Percentiles rank a stretch among this genome's conserved stretches.
Evolutionary conservation across 2,113 vertebrate species (phyloP).

Genomic region (Hyperoodon ampullatus): DNA sequence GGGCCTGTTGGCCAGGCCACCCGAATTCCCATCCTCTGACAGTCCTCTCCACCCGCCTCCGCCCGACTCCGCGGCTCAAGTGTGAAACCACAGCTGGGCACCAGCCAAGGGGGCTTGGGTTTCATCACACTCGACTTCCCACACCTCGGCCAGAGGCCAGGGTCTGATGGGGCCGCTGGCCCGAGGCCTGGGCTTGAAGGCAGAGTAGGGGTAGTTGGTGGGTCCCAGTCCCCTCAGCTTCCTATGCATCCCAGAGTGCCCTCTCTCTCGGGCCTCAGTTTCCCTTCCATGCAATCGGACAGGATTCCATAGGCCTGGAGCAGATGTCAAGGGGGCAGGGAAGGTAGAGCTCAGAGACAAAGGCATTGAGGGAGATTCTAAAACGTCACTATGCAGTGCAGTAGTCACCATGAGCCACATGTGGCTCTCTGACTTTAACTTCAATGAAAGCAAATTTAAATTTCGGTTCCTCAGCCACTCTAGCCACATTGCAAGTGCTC

Average conservation of each 20-base stretch:
- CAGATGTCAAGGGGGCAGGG: not conserved
- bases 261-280: not conserved
- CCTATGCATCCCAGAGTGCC: not conserved
- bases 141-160: slow-evolving; percentile 63
- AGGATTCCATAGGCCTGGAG: not conserved
- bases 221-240: not conserved
- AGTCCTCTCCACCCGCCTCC: slow-evolving; percentile 49
- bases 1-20: slow-evolving; percentile 49
- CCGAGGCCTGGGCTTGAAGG: slow-evolving; percentile 40
- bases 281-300: not conserved
- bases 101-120: slow-evolving; percentile 69
- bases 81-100: slow-evolving; percentile 74
- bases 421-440: not conserved
- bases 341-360: not conserved
- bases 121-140: slow-evolving; percentile 70
- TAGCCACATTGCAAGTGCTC: not conserved
- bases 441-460: not conserved
- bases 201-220: not conserved
- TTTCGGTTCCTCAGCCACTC: not conserved
- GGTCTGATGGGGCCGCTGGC: slow-evolving; percentile 32
- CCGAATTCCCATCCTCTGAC: slow-evolving; percentile 70
- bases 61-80: slow-evolving; percentile 59
- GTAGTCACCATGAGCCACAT: not conserved
- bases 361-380: not conserved
- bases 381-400: not conserved